phyloP scores from a whole-genome alignment of 2,797 vertebrate genomes.

The Hipposideros larvatus region DNA sequence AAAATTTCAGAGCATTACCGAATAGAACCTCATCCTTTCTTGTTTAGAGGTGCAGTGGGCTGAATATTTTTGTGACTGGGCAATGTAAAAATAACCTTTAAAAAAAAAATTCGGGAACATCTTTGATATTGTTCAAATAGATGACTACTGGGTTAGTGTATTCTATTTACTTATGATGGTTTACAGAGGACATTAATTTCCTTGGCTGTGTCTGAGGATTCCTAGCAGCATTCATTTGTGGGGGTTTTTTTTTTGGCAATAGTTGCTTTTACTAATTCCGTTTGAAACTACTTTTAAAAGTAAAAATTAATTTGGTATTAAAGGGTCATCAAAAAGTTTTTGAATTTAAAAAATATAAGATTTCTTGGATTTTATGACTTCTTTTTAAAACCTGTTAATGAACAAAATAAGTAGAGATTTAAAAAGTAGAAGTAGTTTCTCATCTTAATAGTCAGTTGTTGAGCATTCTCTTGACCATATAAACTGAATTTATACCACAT shows the following conservation, averaged over 20 bases:
- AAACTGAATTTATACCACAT: neutral
- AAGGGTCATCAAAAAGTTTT: neutral
- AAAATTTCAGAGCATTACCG: neutral
- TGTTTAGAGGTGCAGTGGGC: neutral
- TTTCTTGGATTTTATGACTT: constrained; percentile 29
- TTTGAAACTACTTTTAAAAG: constrained; percentile 41
- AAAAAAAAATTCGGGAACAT: neutral
- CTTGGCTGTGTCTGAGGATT: constrained; percentile 82
- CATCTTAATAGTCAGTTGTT: neutral
- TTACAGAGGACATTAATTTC: constrained; percentile 78
- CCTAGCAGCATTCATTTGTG: neutral
- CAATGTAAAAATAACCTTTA: constrained; percentile 31
- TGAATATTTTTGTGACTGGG: constrained; percentile 35
- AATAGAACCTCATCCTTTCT: neutral
- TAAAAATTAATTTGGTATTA: constrained; percentile 27
- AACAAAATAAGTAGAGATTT: constrained; percentile 25
- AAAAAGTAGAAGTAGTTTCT: neutral
- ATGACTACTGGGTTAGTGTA: constrained; percentile 50
- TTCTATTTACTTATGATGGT: constrained; percentile 56
- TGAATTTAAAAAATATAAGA: neutral
- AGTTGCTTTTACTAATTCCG: neutral
- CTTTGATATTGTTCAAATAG: constrained; percentile 32
- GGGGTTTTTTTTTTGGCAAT: neutral
- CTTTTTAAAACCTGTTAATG: neutral
- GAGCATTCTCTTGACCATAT: neutral